Base-by-base conservation (phyloP, 1,140 invertebrate species). In the Gryon sp. region DNA sequence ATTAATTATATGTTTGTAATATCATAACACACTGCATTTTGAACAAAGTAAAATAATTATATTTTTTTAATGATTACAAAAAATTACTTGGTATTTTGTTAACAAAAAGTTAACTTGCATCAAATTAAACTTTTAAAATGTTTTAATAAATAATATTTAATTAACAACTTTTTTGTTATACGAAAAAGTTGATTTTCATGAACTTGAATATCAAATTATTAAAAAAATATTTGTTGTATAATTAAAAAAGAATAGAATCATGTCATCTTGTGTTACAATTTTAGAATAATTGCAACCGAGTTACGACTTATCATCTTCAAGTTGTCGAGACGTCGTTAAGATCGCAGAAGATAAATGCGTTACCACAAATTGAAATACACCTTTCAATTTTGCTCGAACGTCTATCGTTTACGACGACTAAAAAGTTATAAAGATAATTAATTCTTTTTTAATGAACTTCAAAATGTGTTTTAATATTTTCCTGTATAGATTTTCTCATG, bases 291-390 rank as follows among this genome's bases (percentile, higher is more conserved):
- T 18, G 38, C 9, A 20, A 20, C 3, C 12, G 12, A 62, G 18
- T 38, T 48, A 11, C 20, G 40, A 59, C 40, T 59, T 59, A 45
- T 46, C 41, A 22, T 59, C 18, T 32, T 59, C 16, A 46, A 46
- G 18, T 46, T 59, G 16, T 15, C 40, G 15, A 45, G 55, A 22
- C 19, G 11, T 46, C 30, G 55, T 46, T 32, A 59, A 59, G 40
- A 59, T 45, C 40, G 38, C 30, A 32, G 20, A 53, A 53, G 40
- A 43, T 57, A 43, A 57, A 57, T 30, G 53, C 40, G 41, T 16
- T 14, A 30, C 24, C 53, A 43, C 34, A 57, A 57, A 59, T 59
- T 59, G 40, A 59, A 45, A 59, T 28, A 34, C 41, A 28, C 19
- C 30, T 36, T 46, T 59, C 55, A 59, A 59, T 45, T 59, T 59